Evolutionary conservation across 1,140 invertebrate genomes (phyloP).

Genomic region (Drosophila prosaltans): DNA sequence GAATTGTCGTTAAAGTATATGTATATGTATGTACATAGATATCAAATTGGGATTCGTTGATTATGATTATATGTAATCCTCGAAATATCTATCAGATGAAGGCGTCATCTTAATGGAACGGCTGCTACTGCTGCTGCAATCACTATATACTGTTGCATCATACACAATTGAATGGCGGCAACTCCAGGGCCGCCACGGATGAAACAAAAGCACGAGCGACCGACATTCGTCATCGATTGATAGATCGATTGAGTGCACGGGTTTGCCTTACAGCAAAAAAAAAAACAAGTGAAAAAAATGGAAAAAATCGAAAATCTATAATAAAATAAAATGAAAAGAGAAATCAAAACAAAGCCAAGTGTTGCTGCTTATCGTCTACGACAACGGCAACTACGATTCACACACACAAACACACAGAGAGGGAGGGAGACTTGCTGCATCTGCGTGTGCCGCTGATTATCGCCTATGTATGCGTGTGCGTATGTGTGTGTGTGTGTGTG

Average conservation of each 20-base stretch:
- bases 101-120: no score
- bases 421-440: neutral
- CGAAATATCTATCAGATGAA: no score
- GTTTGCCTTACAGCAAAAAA: conserved; percentile 1
- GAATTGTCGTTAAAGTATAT: no score
- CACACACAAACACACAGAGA: neutral
- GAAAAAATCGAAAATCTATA: neutral
- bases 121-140: conserved; percentile 44
- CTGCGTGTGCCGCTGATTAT: conserved; percentile 1
- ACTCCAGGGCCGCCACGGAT: conserved; percentile 48
- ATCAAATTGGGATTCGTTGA: no score
- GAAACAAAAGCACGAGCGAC: conserved; percentile 39
- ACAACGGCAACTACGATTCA: neutral
- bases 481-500: conserved; percentile 8
- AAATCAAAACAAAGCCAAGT: conserved; percentile 13
- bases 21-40: no score
- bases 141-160: conserved; percentile 75
- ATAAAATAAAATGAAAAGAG: conserved; percentile 5
- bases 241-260: conserved; percentile 46
- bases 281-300: neutral
- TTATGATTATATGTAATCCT: no score
- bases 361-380: conserved; percentile 4
- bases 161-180: conserved; percentile 1
- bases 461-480: neutral
- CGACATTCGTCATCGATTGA: conserved; percentile 54